phyloP scores from a whole-genome alignment of 2,888 invertebrate species.

The Conomelus anceps region DNA sequence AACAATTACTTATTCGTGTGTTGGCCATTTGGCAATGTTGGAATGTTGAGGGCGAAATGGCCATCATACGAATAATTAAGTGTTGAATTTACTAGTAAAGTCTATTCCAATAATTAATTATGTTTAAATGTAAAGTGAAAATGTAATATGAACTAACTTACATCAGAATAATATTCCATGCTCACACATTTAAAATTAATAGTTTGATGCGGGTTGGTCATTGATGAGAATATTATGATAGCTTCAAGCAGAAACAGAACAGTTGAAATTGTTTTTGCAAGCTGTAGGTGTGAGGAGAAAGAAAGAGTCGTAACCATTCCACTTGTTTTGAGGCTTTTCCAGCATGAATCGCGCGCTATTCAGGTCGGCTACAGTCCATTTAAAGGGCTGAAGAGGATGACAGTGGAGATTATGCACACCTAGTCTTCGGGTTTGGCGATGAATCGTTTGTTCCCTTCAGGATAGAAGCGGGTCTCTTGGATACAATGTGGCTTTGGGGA shows the following conservation, averaged over 20 bases:
- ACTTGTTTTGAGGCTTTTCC: not conserved
- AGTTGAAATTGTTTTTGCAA: not conserved
- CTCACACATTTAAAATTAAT: too few species aligned
- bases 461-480: not conserved
- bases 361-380: not conserved
- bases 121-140: too few species aligned
- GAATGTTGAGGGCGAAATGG: too few species aligned
- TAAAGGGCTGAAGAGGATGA: not conserved
- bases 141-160: too few species aligned
- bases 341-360: not conserved
- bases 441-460: not conserved
- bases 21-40: too few species aligned
- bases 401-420: not conserved
- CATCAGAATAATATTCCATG: too few species aligned
- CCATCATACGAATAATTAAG: too few species aligned
- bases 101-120: too few species aligned
- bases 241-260: not conserved
- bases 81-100: too few species aligned
- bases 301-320: not conserved
- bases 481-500: not conserved
- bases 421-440: not conserved
- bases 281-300: not conserved
- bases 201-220: not conserved
- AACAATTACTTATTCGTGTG: too few species aligned
- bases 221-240: not conserved